These are phyloP conservation scores for Crotophaga sulcirostris DNA, from an alignment of 2,113 vertebrate species.

Conservation along the genomic window DNA sequence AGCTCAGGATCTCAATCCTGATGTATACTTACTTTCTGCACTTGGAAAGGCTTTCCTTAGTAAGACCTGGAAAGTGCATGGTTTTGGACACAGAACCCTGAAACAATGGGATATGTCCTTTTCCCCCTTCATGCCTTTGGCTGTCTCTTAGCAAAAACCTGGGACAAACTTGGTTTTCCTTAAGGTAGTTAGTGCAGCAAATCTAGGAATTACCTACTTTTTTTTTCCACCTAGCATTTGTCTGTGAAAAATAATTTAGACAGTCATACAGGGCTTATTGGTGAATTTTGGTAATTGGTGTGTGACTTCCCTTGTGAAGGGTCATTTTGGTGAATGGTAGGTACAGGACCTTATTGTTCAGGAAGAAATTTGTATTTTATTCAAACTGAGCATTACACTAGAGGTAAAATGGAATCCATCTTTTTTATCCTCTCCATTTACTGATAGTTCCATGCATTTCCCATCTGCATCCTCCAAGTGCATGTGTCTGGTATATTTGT, in stretches of 20 bases:
- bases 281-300: too few relatives aligned
- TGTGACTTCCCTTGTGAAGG: not conserved
- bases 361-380: not conserved
- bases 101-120: rapidly evolving
- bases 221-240: not conserved
- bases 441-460: not conserved
- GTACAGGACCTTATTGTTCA: not conserved
- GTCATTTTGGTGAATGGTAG: not conserved
- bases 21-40: rapidly evolving
- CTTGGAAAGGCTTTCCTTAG: not conserved
- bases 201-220: too few relatives aligned
- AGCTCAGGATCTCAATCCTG: rapidly evolving
- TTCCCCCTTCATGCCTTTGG: not conserved
- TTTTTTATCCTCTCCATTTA: not conserved
- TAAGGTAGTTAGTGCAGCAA: too few relatives aligned
- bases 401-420: not conserved
- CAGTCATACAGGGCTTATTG: not conserved
- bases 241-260: too few relatives aligned
- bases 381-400: rapidly evolving
- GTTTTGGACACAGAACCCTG: not conserved
- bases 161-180: not conserved
- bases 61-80: not conserved
- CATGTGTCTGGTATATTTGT: not conserved
- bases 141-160: not conserved
- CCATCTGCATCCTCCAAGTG: not conserved